These are phyloP conservation scores for Mesorhabditis sp. DNA, from an alignment of 2,888 invertebrate genomes.

Conservation along the genomic window DNA sequence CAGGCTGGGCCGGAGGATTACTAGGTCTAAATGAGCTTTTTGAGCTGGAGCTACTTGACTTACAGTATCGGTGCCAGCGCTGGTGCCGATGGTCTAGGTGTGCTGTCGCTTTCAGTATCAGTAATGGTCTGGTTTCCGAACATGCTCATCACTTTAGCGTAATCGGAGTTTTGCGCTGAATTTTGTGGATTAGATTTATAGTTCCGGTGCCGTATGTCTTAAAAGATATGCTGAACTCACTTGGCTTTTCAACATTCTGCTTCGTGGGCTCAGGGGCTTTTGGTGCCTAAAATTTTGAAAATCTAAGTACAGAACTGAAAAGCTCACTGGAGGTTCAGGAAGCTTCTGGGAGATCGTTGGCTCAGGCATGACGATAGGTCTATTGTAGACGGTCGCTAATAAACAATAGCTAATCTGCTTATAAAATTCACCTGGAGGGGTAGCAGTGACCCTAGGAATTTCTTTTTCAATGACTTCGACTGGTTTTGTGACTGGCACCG, in stretches of 20 bases:
- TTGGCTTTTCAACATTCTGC: too few relatives aligned
- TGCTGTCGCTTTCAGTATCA: background rate
- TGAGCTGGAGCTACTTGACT: background rate
- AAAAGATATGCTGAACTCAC: too few relatives aligned
- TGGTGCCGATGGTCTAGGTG: background rate
- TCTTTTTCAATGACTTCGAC: background rate
- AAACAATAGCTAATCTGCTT: background rate
- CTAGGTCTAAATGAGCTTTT: background rate
- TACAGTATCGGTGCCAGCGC: background rate
- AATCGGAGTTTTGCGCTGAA: background rate
- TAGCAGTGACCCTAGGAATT: background rate
- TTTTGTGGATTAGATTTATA: too few relatives aligned
- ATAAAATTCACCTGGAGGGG: background rate
- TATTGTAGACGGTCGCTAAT: background rate
- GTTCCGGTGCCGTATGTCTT: too few relatives aligned
- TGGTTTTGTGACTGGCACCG: background rate
- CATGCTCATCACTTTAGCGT: background rate
- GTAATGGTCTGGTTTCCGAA: background rate
- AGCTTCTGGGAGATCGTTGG: too few relatives aligned
- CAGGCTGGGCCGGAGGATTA: background rate
- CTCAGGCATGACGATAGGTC: background rate
- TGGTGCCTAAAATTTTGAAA: too few relatives aligned
- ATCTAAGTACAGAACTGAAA: too few relatives aligned
- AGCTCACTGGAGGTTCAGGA: too few relatives aligned
- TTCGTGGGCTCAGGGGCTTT: too few relatives aligned